These are phyloP conservation scores for Drosophila micromelanica DNA, from an alignment of 1,140 invertebrate genomes.

Conservation along the genomic window DNA sequence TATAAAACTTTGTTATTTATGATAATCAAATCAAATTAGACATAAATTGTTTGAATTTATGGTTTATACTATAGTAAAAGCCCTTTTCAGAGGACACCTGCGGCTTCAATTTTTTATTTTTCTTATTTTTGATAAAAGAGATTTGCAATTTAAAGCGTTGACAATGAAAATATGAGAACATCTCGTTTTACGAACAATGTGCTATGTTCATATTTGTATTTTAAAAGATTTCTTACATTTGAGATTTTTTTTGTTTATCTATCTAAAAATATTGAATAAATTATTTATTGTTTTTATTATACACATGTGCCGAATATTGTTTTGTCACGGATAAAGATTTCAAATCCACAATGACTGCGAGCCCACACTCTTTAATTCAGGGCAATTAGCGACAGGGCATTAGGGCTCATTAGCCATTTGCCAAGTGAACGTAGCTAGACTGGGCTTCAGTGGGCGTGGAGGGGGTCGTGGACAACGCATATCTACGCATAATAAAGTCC, in stretches of 20 bases:
- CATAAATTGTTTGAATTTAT: conserved; percentile 44
- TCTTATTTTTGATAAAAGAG: not conserved
- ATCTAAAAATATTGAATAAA: too few relatives aligned
- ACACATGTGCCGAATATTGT: too few relatives aligned
- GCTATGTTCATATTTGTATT: too few relatives aligned
- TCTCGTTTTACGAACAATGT: too few relatives aligned
- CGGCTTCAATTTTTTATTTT: too few relatives aligned
- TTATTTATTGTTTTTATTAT: too few relatives aligned
- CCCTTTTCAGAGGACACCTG: not conserved
- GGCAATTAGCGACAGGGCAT: conserved; percentile 68
- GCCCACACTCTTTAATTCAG: conserved; percentile 7
- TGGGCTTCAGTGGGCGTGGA: not conserved
- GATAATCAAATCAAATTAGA: conserved; percentile 48
- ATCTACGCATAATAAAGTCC: conserved; percentile 67
- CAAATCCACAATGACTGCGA: not conserved
- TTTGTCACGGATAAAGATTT: not conserved
- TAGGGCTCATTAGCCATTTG: conserved; percentile 67
- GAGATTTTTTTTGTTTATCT: too few relatives aligned
- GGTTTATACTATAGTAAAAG: not conserved
- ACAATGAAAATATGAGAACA: too few relatives aligned
- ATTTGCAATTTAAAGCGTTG: too few relatives aligned
- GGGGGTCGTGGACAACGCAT: conserved; percentile 1
- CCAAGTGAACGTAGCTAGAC: conserved; percentile 3
- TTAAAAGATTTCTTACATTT: too few relatives aligned
- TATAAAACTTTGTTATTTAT: conserved; percentile 64